Base-by-base conservation (phyloP, 2,797 vertebrate species). In the Saxicola maurus region DNA sequence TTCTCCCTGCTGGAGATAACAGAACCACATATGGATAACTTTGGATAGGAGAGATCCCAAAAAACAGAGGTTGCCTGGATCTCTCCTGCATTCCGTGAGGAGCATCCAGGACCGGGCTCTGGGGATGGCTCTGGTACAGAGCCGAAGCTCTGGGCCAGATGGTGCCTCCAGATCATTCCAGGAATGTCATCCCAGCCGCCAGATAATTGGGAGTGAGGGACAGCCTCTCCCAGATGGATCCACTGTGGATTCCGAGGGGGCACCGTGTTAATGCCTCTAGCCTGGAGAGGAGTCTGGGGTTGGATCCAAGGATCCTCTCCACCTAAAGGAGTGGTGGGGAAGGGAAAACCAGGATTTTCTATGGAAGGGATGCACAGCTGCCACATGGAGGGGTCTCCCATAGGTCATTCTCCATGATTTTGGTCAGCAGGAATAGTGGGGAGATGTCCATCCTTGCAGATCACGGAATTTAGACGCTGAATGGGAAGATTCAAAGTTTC, bases 401-500 rank as follows among this genome's bases (percentile, higher is more conserved):
- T 16, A 2, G 18, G 15, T 6, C 3, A 0, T 52, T 23, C 51
- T 18, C 57, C 61, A 33, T 28, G 31, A 7, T 72, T 71, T 62
- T 17, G 16, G 17, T 23, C 48, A 10, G 25, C 33, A 7, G 11
- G 42, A 25, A 24, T 12, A 23, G 19, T 4, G 23, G 10, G 18
- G 66, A 53, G 53, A 7, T 2, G 4, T 11, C 35, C 27, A 0
- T 35, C 30, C 53, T 17, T 15, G 30, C 42, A 28, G 4, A 14
- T 5, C 3, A 16, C 0, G 1, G 48, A 17, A 42, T 64, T 43
- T 38, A 38, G 45, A 3, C 0, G 3, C 20, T 1, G 8, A 18
- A 2, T 3, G 6, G 52, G 52, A 31, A 37, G 43, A 64, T 40
- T 45, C 12, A 14, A 48, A 11, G 28, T 17, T 21, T 13, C 7